phyloP scores from a whole-genome alignment of 2,888 invertebrate species.

The Dilophus febrilis region DNA sequence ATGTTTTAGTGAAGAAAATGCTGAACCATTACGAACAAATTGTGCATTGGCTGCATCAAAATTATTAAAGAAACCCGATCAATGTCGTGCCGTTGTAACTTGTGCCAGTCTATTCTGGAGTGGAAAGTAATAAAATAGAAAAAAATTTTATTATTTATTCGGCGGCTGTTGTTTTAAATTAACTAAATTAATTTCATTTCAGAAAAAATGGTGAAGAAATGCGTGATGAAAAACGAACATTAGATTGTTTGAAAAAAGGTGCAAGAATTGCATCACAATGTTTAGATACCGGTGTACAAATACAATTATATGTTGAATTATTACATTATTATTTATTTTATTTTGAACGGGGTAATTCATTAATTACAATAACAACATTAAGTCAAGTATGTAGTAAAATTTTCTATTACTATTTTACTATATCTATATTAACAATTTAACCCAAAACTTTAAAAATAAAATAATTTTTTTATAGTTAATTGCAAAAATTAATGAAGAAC shows the following conservation, averaged over 20 bases:
- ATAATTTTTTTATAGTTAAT: conserved; percentile 54
- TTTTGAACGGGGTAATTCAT: conserved; percentile 67
- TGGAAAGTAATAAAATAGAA: conserved; percentile 36
- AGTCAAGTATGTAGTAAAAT: no score
- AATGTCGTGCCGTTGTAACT: conserved; percentile 83
- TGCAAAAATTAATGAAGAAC: conserved; percentile 79
- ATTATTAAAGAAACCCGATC: conserved; percentile 93
- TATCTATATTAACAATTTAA: no score
- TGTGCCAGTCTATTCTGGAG: conserved; percentile 98
- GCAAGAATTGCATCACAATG: conserved; percentile 92
- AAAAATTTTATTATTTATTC: not conserved
- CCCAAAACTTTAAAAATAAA: no score
- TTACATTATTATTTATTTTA: conserved; percentile 88
- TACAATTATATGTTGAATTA: conserved; percentile 87
- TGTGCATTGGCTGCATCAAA: conserved; percentile 93
- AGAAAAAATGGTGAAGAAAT: conserved; percentile 40
- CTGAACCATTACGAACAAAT: conserved; percentile 88
- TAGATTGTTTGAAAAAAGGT: conserved; percentile 92
- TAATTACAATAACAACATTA: conserved; percentile 36
- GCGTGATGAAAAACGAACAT: conserved; percentile 76
- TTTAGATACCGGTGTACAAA: conserved; percentile 92
- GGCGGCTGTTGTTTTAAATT: not conserved
- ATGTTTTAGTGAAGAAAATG: conserved; percentile 92
- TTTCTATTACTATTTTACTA: no score
- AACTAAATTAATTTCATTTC: not conserved